Evolutionary conservation across 2,888 invertebrate genomes (phyloP), one percentile per base, ranked within the genome.

Genomic region (Clanis bilineata): DNA sequence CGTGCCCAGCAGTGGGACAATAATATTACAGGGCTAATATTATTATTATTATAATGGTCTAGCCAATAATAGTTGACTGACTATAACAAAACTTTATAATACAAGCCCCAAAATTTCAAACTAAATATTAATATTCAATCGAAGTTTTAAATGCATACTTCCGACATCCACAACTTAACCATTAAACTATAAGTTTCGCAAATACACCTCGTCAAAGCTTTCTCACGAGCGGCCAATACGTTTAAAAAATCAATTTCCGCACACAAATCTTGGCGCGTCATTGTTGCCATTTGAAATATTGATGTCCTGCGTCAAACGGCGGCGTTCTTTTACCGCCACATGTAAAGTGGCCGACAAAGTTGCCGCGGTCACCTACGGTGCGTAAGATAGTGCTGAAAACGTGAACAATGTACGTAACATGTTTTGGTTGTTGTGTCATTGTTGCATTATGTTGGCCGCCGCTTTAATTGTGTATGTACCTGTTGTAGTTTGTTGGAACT

Each of bases 221-320:
- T 90, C 90, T 86, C 90, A 88, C 88, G 88, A 74, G 74, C 51
- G 74, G 74, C 36, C 12, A 36, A 12, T 36, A 67, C 63, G 72
- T 76, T 82, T 78, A 88, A 91, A 91, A 91, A 90, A 90, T 86
- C 90, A 88, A 91, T 91, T 90, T 92, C 92, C 91, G 92, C 90
- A 91, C 88, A 91, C 90, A 90, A 91, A 90, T 90, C 85, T 86
- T 82, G 77, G 85, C 67, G 68, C 71, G 88, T 90, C 90, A 91
- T 92, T 92, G 92, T 91, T 84, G 86, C 75, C 71, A 75, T 82
- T 85, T 88, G 86, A 90, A 85, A 86, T 90, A 90, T 89, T 85
- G 82, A 68, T 80, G 78, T 78, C 76, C 74, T 68, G 72, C 76
- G 69, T 74, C 76, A 83, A 83, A 81, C 73, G 79, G 80, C 83